Percentiles rank a stretch among this genome's conserved stretches.
These are phyloP conservation scores for Mylabris phalerata DNA, from an alignment of 1,140 invertebrate species.

Conservation along the genomic window DNA sequence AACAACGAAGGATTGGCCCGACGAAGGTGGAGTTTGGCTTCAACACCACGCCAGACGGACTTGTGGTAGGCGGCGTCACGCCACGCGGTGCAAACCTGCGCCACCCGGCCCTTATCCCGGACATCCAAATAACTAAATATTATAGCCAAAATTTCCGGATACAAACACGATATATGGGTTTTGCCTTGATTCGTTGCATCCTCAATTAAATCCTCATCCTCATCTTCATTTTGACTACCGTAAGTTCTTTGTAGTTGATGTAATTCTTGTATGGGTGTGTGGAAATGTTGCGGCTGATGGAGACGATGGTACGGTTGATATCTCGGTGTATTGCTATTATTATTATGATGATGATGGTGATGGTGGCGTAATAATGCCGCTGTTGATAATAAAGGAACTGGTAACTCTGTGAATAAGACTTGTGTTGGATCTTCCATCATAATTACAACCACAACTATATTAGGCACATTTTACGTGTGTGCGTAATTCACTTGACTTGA, in stretches of 20 bases:
- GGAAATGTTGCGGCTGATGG: slow-evolving; percentile 50
- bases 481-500: no score
- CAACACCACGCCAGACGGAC: slow-evolving; percentile 87
- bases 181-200: slow-evolving; percentile 42
- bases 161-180: slow-evolving; percentile 80
- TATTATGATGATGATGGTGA: slow-evolving; percentile 30
- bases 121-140: slow-evolving; percentile 89
- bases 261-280: slow-evolving; percentile 45
- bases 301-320: slow-evolving; percentile 50
- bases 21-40: slow-evolving; percentile 81
- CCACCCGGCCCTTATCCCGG: slow-evolving; percentile 78
- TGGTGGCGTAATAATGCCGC: slow-evolving; percentile 36
- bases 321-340: slow-evolving; percentile 36
- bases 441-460: slow-evolving; percentile 17
- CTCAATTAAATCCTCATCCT: slow-evolving; percentile 6
- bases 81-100: slow-evolving; percentile 86
- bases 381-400: slow-evolving; percentile 41
- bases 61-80: slow-evolving; percentile 85
- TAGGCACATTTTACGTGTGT: no score
- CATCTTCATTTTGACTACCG: slow-evolving; percentile 19
- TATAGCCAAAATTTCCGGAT: slow-evolving; percentile 85
- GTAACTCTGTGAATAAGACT: slow-evolving; percentile 41
- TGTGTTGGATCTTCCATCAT: slow-evolving; percentile 42
- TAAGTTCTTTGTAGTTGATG: slow-evolving; percentile 41
- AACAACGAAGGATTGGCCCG: slow-evolving; percentile 77